Evolutionary conservation across 2,888 invertebrate species (phyloP), one percentile per base, ranked within the genome.

Genomic region (Apamea crenata): DNA sequence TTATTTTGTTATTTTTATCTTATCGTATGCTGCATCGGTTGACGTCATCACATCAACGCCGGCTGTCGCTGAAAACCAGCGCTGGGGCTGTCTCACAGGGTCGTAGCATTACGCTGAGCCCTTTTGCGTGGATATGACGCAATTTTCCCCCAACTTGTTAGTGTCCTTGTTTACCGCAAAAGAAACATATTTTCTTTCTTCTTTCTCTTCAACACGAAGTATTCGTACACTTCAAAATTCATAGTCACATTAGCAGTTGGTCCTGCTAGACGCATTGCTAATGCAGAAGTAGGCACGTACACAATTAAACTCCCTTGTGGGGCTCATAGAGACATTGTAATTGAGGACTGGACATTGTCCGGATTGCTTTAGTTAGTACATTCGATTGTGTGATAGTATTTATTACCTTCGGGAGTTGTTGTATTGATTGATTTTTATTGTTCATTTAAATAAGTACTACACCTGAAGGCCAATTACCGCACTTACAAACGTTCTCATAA

Each of bases 371-470:
- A 47, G 66, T 29, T 21, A 67, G 66, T 36, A 36, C 44, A 83
- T 47, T 69, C 32, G 69, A 79, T 84, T 70, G n/a, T 70, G 29
- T 73, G 50, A 73, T 84, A 25, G 18, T 59, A 18, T 65, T 65
- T 40, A 50, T 66, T 84, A 59, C 82, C 68, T 56, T 29, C n/a
- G 84, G 61, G 81, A 78, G 25, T 77, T 44, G 16, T 12, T 47
- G 69, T 36, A 61, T 78, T 67, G 70, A 83, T 78, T 61, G 66
- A 50, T 66, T 70, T 53, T 71, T 32, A 36, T 63, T 47, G 16
- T 25, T 53, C 25, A 25, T 50, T 12, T 29, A 21, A 47, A 36
- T 25, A 40, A 40, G 40, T 40, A 32, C 29, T 32, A 29, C 61
- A 25, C 56, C 56, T 18, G 40, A 40, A 40, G 36, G 36, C 6